Evolutionary conservation across 2,888 invertebrate species (phyloP).

Genomic region (Cerastis rubricosa): DNA sequence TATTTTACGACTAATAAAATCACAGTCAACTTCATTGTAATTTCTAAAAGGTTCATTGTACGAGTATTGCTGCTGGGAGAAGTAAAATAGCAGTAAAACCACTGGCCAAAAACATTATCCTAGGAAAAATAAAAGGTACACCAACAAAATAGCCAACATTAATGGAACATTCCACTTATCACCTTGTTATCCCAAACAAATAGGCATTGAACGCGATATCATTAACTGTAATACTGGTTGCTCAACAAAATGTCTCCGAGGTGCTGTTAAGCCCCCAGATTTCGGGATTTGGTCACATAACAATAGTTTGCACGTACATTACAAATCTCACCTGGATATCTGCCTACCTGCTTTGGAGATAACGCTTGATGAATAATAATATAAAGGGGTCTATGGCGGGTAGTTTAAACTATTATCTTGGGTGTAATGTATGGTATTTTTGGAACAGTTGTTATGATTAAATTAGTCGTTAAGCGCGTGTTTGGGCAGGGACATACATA

Average conservation of each 20-base stretch:
- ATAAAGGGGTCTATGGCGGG: slow-evolving; percentile 22
- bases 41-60: not conserved
- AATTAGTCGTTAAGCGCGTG: not conserved
- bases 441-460: slow-evolving; percentile 11
- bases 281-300: slow-evolving; percentile 59
- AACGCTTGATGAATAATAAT: slow-evolving; percentile 53
- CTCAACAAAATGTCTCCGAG: slow-evolving; percentile 65
- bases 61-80: not conserved
- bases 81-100: not conserved
- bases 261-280: slow-evolving; percentile 60
- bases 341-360: slow-evolving; percentile 51
- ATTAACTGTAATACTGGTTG: slow-evolving; percentile 53
- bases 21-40: not conserved
- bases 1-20: not conserved
- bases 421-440: slow-evolving; percentile 26
- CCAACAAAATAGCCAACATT: not conserved
- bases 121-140: slow-evolving; percentile 34
- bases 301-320: slow-evolving; percentile 63
- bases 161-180: slow-evolving; percentile 35
- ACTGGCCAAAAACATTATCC: not conserved
- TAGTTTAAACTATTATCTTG: slow-evolving; percentile 33
- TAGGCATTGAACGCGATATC: slow-evolving; percentile 48
- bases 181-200: slow-evolving; percentile 40
- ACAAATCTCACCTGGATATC: slow-evolving; percentile 59
- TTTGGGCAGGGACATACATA: not conserved